Evolutionary conservation across 2,113 vertebrate species (phyloP).

Genomic region (Oreochromis tanganicae): DNA sequence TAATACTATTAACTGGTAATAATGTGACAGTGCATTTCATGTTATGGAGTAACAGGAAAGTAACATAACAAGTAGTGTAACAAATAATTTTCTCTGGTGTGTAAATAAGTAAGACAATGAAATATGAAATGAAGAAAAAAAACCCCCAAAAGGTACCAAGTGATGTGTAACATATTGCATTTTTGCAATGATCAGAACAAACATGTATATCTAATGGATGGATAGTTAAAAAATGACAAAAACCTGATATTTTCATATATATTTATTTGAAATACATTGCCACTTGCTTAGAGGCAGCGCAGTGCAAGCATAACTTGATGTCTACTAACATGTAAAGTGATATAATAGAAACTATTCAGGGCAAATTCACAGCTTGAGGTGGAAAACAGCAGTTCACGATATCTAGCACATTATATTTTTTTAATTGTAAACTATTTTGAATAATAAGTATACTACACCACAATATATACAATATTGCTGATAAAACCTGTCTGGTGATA

Average conservation of each 20-base stretch:
- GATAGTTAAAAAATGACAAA: background rate
- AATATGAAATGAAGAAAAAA: background rate
- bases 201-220: background rate
- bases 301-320: constrained; percentile 49
- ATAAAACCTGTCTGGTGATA: background rate
- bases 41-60: background rate
- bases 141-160: background rate
- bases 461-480: background rate
- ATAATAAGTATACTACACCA: background rate
- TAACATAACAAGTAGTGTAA: background rate
- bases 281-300: constrained; percentile 19
- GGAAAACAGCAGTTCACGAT: background rate
- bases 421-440: background rate
- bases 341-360: constrained; percentile 21
- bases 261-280: constrained; percentile 59
- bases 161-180: background rate
- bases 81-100: background rate
- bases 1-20: background rate
- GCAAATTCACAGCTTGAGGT: background rate
- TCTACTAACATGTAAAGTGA: constrained; percentile 34
- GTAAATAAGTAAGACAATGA: background rate
- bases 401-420: background rate
- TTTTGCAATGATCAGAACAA: background rate
- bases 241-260: background rate
- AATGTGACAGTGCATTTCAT: background rate